These are phyloP conservation scores for Eublepharis macularius DNA, from an alignment of 2,113 vertebrate genomes.

Conservation along the genomic window DNA sequence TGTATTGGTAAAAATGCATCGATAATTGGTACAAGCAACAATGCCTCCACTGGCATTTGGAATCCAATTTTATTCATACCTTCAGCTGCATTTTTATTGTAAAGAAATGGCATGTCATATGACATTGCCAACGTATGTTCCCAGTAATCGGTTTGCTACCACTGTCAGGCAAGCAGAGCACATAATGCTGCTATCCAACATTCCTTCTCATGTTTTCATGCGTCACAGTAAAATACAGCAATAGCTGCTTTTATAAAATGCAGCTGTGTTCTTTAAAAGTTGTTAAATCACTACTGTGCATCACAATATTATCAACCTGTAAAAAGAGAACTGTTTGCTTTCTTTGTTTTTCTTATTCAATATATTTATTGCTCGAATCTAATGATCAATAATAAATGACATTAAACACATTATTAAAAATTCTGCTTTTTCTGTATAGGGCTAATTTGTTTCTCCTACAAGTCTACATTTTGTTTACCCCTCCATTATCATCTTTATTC, in stretches of 20 bases:
- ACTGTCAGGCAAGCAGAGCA: conserved; percentile 20
- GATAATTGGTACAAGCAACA: neutral
- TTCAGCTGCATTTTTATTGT: neutral
- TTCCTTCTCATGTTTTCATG: conserved; percentile 29
- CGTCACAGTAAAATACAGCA: conserved; percentile 37
- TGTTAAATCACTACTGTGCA: conserved; percentile 19
- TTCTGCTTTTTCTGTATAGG: neutral
- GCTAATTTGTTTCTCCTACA: conserved; percentile 18
- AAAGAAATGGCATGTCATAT: neutral
- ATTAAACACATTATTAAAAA: conserved; percentile 29
- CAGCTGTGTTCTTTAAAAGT: conserved; percentile 22
- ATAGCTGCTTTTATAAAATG: conserved; percentile 15
- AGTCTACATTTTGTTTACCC: conserved; percentile 16
- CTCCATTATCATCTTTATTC: conserved; percentile 18
- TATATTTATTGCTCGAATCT: conserved; percentile 28
- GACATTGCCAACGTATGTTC: conserved; percentile 6
- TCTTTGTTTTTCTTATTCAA: conserved; percentile 6
- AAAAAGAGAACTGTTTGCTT: neutral
- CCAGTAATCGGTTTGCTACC: conserved; percentile 14
- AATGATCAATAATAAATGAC: conserved; percentile 19
- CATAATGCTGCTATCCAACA: neutral
- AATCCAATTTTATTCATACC: neutral
- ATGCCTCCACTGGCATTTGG: conserved; percentile 1
- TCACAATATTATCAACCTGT: conserved; percentile 32
- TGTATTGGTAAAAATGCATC: conserved; percentile 28